Conservation (phyloP, 2,113 vertebrate genomes). For the Calidris pugnax region DNA sequence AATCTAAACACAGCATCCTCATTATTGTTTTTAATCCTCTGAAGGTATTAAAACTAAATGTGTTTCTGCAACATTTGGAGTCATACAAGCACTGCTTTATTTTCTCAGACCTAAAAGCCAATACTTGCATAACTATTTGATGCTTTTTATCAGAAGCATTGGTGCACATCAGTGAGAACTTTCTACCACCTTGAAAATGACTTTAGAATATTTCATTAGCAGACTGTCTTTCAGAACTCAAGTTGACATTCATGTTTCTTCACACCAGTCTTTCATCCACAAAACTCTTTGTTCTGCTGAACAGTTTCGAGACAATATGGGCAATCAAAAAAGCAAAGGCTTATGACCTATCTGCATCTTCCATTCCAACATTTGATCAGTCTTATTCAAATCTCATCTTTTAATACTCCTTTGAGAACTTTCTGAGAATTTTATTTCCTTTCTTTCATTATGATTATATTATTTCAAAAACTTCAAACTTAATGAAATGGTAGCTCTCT, state of each 20-base stretch:
- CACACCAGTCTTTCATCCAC: conserved; percentile 78
- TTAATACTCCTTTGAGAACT: conserved; percentile 76
- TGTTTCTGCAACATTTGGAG: conserved; percentile 39
- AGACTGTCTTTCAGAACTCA: conserved; percentile 77
- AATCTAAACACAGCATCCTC: not conserved
- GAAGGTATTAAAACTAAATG: not conserved
- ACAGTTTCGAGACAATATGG: conserved; percentile 78
- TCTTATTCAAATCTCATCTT: conserved; percentile 79
- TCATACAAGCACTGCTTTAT: conserved; percentile 46
- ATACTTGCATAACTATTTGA: conserved; percentile 71
- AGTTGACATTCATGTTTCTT: conserved; percentile 80
- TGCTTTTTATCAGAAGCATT: conserved; percentile 77
- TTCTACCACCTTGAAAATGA: conserved; percentile 82
- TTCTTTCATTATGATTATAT: conserved; percentile 75
- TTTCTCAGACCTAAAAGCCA: conserved; percentile 67
- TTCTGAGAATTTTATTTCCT: conserved; percentile 80
- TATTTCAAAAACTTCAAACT: conserved; percentile 69
- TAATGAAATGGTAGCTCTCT: conserved; percentile 73
- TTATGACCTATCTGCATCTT: conserved; percentile 68
- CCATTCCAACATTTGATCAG: conserved; percentile 75
- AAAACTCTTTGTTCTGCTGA: conserved; percentile 79
- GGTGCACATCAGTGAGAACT: conserved; percentile 77
- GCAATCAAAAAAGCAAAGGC: conserved; percentile 75
- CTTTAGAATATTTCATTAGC: conserved; percentile 84
- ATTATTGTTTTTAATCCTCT: not conserved